Conservation (phyloP, 2,113 vertebrate genomes). For the Ploceus nigricollis region DNA sequence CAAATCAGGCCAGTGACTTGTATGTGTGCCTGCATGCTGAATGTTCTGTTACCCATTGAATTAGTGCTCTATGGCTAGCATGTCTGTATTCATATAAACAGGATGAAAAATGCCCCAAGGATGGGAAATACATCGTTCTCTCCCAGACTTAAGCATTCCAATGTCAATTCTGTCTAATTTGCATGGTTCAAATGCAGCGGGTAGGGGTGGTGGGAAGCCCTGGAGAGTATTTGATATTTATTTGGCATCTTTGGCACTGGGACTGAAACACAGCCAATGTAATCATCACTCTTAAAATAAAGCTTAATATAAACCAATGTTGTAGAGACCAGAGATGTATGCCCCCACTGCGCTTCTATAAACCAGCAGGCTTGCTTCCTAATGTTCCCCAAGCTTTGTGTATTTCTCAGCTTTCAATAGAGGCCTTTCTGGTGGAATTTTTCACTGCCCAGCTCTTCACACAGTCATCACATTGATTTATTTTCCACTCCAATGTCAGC, state of each 20-base stretch:
- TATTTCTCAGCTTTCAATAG: slow-evolving; percentile 28
- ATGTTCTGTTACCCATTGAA: not conserved
- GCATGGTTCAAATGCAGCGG: slow-evolving; percentile 4
- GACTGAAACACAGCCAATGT: slow-evolving; percentile 13
- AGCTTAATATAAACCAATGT: slow-evolving; percentile 36
- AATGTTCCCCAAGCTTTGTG: not conserved
- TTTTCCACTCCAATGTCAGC: slow-evolving; percentile 11
- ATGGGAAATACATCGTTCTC: not conserved
- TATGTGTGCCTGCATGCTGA: not conserved
- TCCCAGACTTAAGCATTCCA: slow-evolving; percentile 8
- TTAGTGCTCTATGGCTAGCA: not conserved
- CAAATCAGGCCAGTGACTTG: not conserved
- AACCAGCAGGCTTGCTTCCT: slow-evolving; percentile 33
- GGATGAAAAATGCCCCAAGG: slow-evolving; percentile 5
- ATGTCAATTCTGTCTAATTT: slow-evolving; percentile 42
- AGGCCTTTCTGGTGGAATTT: slow-evolving; percentile 18
- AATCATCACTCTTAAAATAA: slow-evolving; percentile 53
- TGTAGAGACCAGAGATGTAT: not conserved
- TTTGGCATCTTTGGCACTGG: slow-evolving; percentile 18
- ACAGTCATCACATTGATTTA: slow-evolving; percentile 4
- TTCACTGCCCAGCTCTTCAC: slow-evolving; percentile 16
- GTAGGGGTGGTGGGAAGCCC: not conserved
- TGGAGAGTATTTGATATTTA: slow-evolving; percentile 36
- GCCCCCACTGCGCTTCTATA: not conserved
- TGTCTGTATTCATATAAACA: slow-evolving; percentile 9